phyloP scores from a whole-genome alignment of 2,888 invertebrate genomes.

The Meiosimyza decipiens region DNA sequence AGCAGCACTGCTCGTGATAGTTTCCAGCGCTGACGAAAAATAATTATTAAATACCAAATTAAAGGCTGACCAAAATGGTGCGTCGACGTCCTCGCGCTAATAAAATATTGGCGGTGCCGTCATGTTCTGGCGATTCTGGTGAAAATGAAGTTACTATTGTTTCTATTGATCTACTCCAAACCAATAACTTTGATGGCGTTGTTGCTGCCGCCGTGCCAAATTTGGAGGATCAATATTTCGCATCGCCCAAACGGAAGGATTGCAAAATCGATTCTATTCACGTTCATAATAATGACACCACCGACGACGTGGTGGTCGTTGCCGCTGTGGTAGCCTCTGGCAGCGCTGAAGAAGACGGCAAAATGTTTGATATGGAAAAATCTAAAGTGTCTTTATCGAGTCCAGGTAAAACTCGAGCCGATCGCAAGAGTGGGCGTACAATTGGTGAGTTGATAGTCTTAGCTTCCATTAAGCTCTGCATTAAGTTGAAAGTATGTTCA shows the following conservation, averaged over 20 bases:
- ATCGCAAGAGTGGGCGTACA: conserved; percentile 48
- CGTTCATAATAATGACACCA: conserved; percentile 11
- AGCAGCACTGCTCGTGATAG: conserved; percentile 4
- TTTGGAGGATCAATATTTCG: conserved; percentile 65
- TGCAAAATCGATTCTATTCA: conserved; percentile 57
- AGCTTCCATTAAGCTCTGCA: no score
- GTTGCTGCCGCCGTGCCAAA: conserved; percentile 42
- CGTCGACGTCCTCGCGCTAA: conserved; percentile 56
- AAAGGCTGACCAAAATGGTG: conserved; percentile 48
- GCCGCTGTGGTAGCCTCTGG: conserved; percentile 12
- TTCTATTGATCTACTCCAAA: conserved; percentile 21
- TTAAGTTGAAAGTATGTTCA: no score
- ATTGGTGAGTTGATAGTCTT: conserved; percentile 51
- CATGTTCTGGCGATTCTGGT: conserved; percentile 19
- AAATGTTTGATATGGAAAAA: not conserved
- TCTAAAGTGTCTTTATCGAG: conserved; percentile 12
- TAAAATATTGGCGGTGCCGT: conserved; percentile 37
- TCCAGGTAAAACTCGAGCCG: conserved; percentile 41
- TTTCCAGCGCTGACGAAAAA: not conserved
- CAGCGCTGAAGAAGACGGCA: conserved; percentile 8
- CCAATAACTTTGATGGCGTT: conserved; percentile 29
- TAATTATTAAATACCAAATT: no score
- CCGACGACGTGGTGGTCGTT: conserved; percentile 25
- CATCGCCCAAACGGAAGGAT: conserved; percentile 67
- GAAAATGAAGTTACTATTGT: no score